Evolutionary conservation across 2,888 invertebrate genomes (phyloP).

Genomic region (Eupithecia insigniata): DNA sequence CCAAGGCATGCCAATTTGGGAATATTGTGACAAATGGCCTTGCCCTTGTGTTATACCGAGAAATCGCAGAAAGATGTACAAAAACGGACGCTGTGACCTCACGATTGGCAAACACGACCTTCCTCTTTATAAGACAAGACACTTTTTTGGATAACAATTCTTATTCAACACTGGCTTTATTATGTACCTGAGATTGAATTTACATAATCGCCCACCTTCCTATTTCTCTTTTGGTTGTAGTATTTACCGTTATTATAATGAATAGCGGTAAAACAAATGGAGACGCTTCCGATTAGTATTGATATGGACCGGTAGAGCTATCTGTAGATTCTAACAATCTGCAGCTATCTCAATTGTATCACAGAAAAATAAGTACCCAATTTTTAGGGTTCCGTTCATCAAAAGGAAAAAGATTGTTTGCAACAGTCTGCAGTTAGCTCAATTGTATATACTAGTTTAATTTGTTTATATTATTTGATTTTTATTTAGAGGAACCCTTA

Average conservation of each 20-base stretch:
- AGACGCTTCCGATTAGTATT: too few species aligned
- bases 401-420: too few species aligned
- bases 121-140: constrained; percentile 20
- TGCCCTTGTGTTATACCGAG: constrained; percentile 48
- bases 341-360: too few species aligned
- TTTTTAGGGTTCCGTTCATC: too few species aligned
- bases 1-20: neutral
- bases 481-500: too few species aligned
- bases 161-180: constrained; percentile 13
- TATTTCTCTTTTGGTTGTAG: neutral
- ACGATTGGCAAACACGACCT: constrained; percentile 50
- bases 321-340: too few species aligned
- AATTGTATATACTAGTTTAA: too few species aligned
- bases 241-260: neutral
- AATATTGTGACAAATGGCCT: constrained; percentile 9
- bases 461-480: too few species aligned
- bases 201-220: constrained; percentile 6
- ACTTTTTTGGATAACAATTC: constrained; percentile 18
- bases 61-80: constrained; percentile 39
- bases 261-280: constrained; percentile 1
- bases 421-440: too few species aligned
- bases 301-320: too few species aligned
- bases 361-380: too few species aligned
- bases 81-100: constrained; percentile 45
- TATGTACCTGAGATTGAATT: neutral